phyloP scores from a whole-genome alignment of 2,888 invertebrate genomes.

The Caenorhabditis sp. region DNA sequence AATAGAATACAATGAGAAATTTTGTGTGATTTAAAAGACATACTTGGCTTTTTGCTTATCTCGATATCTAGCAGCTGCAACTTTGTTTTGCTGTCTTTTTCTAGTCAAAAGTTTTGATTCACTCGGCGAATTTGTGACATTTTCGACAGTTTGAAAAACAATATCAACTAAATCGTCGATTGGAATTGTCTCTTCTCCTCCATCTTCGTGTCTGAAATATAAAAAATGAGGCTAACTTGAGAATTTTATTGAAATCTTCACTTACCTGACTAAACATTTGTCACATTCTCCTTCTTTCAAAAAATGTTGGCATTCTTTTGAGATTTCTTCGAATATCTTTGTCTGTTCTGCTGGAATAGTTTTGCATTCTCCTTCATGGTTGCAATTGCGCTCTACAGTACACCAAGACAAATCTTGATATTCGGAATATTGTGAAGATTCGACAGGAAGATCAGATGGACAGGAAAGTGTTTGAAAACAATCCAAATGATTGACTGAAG shows the following conservation, averaged over 20 bases:
- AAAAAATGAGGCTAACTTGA: too few species aligned
- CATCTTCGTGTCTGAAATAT: conserved; percentile 20
- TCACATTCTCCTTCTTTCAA: conserved; percentile 35
- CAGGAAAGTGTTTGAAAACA: conserved; percentile 36
- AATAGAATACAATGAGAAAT: not conserved
- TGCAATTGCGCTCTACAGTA: conserved; percentile 20
- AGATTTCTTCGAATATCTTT: conserved; percentile 44
- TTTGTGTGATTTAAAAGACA: not conserved
- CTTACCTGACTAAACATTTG: conserved; percentile 39
- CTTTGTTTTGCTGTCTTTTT: conserved; percentile 47
- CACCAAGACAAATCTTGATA: conserved; percentile 24
- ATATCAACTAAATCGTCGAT: conserved; percentile 44
- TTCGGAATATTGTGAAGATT: conserved; percentile 21
- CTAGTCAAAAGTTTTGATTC: conserved; percentile 21
- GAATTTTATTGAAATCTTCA: not conserved
- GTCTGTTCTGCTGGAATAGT: conserved; percentile 30
- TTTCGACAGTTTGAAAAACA: conserved; percentile 40
- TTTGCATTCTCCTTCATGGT: conserved; percentile 14
- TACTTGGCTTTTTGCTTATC: conserved; percentile 43
- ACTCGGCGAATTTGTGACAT: conserved; percentile 15
- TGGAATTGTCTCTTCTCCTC: conserved; percentile 35
- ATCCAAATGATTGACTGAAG: conserved; percentile 26
- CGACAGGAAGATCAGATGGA: conserved; percentile 34
- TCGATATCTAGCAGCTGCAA: conserved; percentile 45
- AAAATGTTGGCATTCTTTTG: conserved; percentile 50